These are phyloP conservation scores for Fistularia commersonii DNA, from an alignment of 2,797 vertebrate genomes.

Conservation along the genomic window DNA sequence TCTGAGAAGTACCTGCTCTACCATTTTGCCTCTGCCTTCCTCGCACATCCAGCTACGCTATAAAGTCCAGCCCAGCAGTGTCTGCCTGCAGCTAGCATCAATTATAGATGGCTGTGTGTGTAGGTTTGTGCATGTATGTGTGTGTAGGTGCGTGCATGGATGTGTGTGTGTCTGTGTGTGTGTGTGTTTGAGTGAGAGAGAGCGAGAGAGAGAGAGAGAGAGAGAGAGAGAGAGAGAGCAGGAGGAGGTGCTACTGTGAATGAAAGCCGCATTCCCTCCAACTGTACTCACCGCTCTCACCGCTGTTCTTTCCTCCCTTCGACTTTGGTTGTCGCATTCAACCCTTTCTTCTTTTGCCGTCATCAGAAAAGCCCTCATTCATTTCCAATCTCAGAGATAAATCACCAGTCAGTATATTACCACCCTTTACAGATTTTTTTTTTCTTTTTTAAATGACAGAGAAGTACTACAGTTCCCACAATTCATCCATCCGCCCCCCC, in stretches of 20 bases:
- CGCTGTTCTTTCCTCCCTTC: background rate
- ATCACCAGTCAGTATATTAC: no score
- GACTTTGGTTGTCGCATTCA: background rate
- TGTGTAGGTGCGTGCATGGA: slow-evolving; percentile 27
- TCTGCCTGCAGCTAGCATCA: slow-evolving; percentile 82
- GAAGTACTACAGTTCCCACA: no score
- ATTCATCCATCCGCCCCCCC: no score
- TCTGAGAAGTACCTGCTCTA: slow-evolving; percentile 81
- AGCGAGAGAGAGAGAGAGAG: slow-evolving; percentile 24
- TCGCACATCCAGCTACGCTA: slow-evolving; percentile 82
- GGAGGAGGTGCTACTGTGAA: slow-evolving; percentile 66
- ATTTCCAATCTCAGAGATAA: no score
- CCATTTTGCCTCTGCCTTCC: slow-evolving; percentile 82
- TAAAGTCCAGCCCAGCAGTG: slow-evolving; percentile 79
- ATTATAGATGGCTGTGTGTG: slow-evolving; percentile 64
- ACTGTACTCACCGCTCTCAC: slow-evolving; percentile 18
- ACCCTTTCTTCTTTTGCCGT: background rate
- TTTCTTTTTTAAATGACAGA: no score
- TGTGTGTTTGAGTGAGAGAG: slow-evolving; percentile 28
- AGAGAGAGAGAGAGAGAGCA: slow-evolving; percentile 44
- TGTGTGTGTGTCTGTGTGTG: slow-evolving; percentile 27
- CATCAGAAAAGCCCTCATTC: no score
- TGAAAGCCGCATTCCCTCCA: slow-evolving; percentile 50
- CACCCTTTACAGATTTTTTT: no score
- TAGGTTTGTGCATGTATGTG: slow-evolving; percentile 26